A percentile compares a stretch with the other conserved stretches of the same genome.
These are phyloP conservation scores for Melipona bicolor DNA, from an alignment of 2,888 invertebrate species.

Conservation along the genomic window DNA sequence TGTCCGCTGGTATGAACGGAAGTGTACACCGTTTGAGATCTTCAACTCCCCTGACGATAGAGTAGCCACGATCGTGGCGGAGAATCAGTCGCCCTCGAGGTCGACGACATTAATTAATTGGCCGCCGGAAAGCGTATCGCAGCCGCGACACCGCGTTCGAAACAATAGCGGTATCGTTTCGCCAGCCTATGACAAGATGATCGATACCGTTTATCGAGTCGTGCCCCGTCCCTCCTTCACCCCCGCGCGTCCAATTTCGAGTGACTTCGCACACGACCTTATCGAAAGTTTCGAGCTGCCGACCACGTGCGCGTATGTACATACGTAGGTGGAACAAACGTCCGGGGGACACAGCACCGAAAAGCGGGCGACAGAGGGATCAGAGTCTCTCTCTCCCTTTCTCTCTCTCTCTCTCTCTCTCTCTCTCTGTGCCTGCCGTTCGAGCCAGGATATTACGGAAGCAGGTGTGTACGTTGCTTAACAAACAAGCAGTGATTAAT, in stretches of 20 bases:
- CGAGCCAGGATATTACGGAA: slow-evolving; percentile 77
- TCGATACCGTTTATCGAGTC: slow-evolving; percentile 51
- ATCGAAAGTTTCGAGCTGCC: slow-evolving; percentile 66
- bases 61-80: too few species aligned
- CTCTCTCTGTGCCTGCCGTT: slow-evolving; percentile 35
- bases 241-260: slow-evolving; percentile 21
- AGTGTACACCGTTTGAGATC: not conserved
- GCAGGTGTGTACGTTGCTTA: slow-evolving; percentile 81
- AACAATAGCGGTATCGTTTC: slow-evolving; percentile 31
- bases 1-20: too few species aligned
- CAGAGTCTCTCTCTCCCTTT: too few species aligned
- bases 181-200: slow-evolving; percentile 48
- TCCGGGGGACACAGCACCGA: slow-evolving; percentile 48
- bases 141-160: slow-evolving; percentile 22
- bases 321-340: slow-evolving; percentile 42
- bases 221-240: slow-evolving; percentile 26
- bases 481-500: slow-evolving; percentile 83
- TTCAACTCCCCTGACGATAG: not conserved
- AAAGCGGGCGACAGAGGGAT: slow-evolving; percentile 45
- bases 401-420: too few species aligned
- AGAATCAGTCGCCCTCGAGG: not conserved
- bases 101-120: slow-evolving; percentile 50
- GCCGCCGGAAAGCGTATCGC: slow-evolving; percentile 29
- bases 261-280: slow-evolving; percentile 55
- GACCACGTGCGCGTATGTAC: not conserved